A percentile compares a stretch with the other conserved stretches of the same genome.
phyloP scores from a whole-genome alignment of 2,797 vertebrate genomes.

The Dromococcyx pavoninus region DNA sequence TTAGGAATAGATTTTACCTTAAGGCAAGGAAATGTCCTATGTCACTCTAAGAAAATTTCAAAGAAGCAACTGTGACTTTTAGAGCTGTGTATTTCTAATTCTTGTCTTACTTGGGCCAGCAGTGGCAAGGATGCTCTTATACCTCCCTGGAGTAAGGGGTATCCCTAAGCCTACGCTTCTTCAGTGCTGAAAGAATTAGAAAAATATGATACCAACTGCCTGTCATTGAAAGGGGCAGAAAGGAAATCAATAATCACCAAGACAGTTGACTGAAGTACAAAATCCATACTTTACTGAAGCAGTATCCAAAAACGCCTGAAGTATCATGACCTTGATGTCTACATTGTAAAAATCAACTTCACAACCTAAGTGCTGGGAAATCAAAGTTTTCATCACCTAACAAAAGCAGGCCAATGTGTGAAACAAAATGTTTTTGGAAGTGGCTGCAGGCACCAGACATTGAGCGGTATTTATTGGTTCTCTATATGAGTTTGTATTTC shows the following conservation, averaged over 20 bases:
- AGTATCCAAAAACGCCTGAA: not conserved
- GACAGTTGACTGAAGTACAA: not conserved
- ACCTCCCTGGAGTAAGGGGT: not conserved
- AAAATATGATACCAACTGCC: not conserved
- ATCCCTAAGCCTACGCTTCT: not conserved
- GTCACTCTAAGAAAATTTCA: not conserved
- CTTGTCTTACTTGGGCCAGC: not conserved
- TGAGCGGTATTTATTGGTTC: not conserved
- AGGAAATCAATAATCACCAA: constrained; percentile 15
- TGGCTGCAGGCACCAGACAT: not conserved
- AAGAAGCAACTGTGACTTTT: not conserved
- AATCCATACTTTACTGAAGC: constrained; percentile 19
- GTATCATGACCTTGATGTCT: not conserved
- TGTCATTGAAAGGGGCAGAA: not conserved
- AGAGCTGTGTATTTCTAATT: not conserved
- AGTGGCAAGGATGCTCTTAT: not conserved
- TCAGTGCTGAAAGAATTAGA: not conserved
- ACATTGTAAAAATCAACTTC: not conserved
- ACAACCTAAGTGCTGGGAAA: not conserved
- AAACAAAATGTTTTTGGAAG: not conserved
- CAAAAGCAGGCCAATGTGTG: not conserved
- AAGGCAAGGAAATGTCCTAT: not conserved
- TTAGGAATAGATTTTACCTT: not conserved
- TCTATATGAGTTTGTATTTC: not conserved
- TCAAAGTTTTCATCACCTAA: not conserved